These are phyloP conservation scores for Numida meleagris DNA, from an alignment of 2,113 vertebrate genomes.

Conservation along the genomic window DNA sequence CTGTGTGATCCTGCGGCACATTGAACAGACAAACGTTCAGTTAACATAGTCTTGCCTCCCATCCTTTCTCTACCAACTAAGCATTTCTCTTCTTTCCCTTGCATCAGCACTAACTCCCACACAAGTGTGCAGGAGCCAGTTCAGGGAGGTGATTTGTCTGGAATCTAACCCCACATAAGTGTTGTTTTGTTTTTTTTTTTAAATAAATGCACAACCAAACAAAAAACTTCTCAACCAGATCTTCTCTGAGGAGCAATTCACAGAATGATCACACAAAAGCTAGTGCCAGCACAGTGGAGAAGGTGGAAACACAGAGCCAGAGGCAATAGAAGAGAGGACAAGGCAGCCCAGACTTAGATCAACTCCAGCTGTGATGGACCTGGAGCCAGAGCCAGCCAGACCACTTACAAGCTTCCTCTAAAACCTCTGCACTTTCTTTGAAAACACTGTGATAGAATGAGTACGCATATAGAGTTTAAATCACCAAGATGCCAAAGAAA, in stretches of 20 bases:
- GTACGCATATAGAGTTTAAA: background rate
- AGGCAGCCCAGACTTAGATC: constrained; percentile 52
- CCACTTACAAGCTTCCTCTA: background rate
- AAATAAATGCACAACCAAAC: background rate
- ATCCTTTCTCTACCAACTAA: background rate
- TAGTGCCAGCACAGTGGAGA: background rate
- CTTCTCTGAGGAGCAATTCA: constrained; percentile 17
- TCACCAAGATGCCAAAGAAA: background rate
- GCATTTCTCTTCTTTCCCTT: constrained; percentile 23
- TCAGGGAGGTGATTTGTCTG: background rate
- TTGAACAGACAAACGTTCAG: background rate
- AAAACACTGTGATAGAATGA: constrained; percentile 25
- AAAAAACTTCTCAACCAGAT: constrained; percentile 32
- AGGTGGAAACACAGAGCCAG: constrained; percentile 57
- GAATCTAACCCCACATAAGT: constrained; percentile 6
- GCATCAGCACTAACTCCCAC: constrained; percentile 45
- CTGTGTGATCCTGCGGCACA: background rate
- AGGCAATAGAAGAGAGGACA: constrained; percentile 37
- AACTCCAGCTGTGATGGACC: constrained; percentile 63
- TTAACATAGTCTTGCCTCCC: background rate
- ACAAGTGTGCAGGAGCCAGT: background rate
- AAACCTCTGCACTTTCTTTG: constrained; percentile 37
- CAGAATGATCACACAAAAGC: constrained; percentile 24
- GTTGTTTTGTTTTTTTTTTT: too few species aligned
- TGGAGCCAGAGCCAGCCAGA: constrained; percentile 4